Percentiles rank a stretch among this genome's conserved stretches.
These are phyloP conservation scores for Pedetes capensis DNA, from an alignment of 2,113 vertebrate genomes.

Conservation along the genomic window DNA sequence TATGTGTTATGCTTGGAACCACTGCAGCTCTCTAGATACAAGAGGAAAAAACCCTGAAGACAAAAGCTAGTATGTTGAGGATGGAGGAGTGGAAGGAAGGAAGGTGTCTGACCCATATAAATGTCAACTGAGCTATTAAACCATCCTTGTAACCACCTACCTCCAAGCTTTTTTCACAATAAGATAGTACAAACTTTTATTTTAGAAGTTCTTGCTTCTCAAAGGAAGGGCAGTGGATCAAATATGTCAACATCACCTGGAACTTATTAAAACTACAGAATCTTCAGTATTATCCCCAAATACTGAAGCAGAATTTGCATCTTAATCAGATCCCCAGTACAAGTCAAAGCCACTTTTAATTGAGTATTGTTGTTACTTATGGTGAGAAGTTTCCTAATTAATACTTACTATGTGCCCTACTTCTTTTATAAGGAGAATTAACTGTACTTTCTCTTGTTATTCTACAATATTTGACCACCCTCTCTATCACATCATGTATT, in stretches of 20 bases:
- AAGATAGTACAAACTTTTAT: not conserved
- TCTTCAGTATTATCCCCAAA: not conserved
- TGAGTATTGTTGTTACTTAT: not conserved
- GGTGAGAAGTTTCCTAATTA: not conserved
- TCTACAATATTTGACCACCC: not conserved
- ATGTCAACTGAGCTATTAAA: not conserved
- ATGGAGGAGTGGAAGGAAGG: not conserved
- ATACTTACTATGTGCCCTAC: not conserved
- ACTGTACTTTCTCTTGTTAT: not conserved
- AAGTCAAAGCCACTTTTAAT: not conserved
- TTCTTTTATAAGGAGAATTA: not conserved
- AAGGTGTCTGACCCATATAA: not conserved
- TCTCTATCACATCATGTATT: not conserved
- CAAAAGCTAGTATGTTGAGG: not conserved
- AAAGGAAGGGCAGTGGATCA: not conserved
- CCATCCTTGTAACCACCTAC: not conserved
- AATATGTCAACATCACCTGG: not conserved
- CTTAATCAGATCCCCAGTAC: not conserved
- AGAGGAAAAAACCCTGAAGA: not conserved
- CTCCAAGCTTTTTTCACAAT: not conserved
- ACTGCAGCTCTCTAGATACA: not conserved
- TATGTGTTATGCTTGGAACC: not conserved
- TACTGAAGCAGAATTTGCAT: not conserved
- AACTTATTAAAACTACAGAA: not conserved
- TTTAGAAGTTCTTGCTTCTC: constrained; percentile 19